Evolutionary conservation across 2,888 invertebrate species (phyloP).

Genomic region (Brachyptera risi): DNA sequence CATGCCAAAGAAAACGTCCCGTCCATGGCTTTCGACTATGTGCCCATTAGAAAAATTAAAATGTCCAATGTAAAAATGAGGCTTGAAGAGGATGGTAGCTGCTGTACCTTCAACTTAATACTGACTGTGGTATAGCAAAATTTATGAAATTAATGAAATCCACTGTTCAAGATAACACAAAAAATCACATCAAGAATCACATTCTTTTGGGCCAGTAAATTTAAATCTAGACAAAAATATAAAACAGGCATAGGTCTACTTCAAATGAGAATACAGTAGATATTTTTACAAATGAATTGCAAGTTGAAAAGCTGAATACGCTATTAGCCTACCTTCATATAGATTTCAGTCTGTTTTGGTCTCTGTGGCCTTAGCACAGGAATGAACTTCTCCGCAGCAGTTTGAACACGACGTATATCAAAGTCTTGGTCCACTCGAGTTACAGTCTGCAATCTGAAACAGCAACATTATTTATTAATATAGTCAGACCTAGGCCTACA

Average conservation of each 20-base stretch:
- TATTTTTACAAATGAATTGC: neutral
- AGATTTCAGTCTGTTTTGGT: neutral
- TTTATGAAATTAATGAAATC: too few relatives aligned
- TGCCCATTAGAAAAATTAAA: too few relatives aligned
- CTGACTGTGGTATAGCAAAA: too few relatives aligned
- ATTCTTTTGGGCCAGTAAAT: too few relatives aligned
- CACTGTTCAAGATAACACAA: too few relatives aligned
- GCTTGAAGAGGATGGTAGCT: too few relatives aligned
- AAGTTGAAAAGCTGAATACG: too few relatives aligned
- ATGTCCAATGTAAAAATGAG: too few relatives aligned
- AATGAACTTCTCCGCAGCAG: conserved; percentile 39
- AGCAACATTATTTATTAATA: neutral
- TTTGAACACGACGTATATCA: conserved; percentile 47
- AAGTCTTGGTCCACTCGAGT: conserved; percentile 52
- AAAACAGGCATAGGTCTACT: neutral
- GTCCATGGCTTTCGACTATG: too few relatives aligned
- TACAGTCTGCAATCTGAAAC: conserved; percentile 45
- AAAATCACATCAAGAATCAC: too few relatives aligned
- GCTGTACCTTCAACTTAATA: too few relatives aligned
- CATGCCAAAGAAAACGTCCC: too few relatives aligned
- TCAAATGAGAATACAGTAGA: neutral
- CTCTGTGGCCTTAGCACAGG: conserved; percentile 34
- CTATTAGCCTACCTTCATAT: conserved; percentile 1
- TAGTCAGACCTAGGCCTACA: neutral
- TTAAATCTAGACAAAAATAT: neutral